Conservation (phyloP, 2,113 vertebrate genomes). For the Uropsilus gracilis region DNA sequence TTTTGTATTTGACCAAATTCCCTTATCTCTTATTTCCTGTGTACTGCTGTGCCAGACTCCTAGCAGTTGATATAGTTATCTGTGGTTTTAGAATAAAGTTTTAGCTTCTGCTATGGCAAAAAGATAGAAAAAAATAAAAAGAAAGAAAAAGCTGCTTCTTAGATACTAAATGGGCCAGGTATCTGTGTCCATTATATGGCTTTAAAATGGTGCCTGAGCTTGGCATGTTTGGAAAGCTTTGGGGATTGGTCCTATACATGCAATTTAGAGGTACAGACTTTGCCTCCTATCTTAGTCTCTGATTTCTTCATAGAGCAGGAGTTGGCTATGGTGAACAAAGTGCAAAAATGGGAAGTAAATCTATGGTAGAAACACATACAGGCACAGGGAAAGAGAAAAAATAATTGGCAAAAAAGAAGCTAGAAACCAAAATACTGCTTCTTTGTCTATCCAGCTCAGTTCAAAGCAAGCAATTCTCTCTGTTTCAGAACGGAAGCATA, state of each 20-base stretch:
- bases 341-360: not conserved
- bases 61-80: slow-evolving; percentile 87
- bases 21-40: slow-evolving; percentile 87
- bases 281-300: not conserved
- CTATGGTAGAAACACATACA: not conserved
- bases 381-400: not conserved
- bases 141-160: slow-evolving; percentile 59
- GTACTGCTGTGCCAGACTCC: slow-evolving; percentile 84
- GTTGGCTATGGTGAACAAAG: too few relatives aligned
- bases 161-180: slow-evolving; percentile 78
- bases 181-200: slow-evolving; percentile 32
- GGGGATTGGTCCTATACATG: not conserved
- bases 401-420: not conserved
- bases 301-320: not conserved
- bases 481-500: not conserved
- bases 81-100: slow-evolving; percentile 88
- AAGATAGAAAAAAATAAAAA: slow-evolving; percentile 43
- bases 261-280: not conserved
- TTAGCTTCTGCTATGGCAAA: slow-evolving; percentile 81
- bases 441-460: not conserved
- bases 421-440: not conserved
- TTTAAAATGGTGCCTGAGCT: slow-evolving; percentile 66
- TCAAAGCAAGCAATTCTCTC: not conserved
- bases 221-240: not conserved
- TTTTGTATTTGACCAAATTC: slow-evolving; percentile 88